Evolutionary conservation across 2,888 invertebrate species (phyloP), one percentile per base, ranked within the genome.

Genomic region (Calephelis perditalis): DNA sequence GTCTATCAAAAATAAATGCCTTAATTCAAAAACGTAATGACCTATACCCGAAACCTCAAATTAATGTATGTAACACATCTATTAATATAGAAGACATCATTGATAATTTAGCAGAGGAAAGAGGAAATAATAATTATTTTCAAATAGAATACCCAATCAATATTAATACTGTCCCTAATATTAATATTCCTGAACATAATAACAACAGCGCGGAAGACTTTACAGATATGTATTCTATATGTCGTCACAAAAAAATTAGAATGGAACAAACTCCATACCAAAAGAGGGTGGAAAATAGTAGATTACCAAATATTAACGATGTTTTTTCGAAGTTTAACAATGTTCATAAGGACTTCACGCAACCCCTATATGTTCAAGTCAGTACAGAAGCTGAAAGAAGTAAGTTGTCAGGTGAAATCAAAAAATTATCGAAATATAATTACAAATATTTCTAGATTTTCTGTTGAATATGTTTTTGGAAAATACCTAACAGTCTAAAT

Each of bases 161-260:
- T 55, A 52, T 12, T 40, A 11, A 26, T 40, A 40, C 40, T 40
- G 40, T 40, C 7, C 8, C 40, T 7, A 40, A 40, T 40, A 5
- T 40, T 40, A 7, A 8, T 11, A 57, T 37, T 15, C 3, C 49
- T 8, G 43, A 59, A 54, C 64, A 60, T 52, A 45, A 47, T 37
- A 60, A 65, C 36, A 61, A 58, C 54, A 49, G 59, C 35, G 54
- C 36, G 5, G 54, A 62, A 9, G 11, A 52, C 35, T 52, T 8
- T 7, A 40, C 40, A 40, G 40, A 9, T 54, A 26, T 52, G 5
- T 70, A 66, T 9, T 66, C 73, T 0, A 71, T 73, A 7, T 80
- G 81, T 58, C 79, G 76, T 62, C 81, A 82, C 54, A 82, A 83
- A 65, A 79, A 80, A 61, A 78, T 79, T 2, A 69, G 77, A 5